phyloP scores from a whole-genome alignment of 2,888 invertebrate genomes.

The Apotomis capreana region DNA sequence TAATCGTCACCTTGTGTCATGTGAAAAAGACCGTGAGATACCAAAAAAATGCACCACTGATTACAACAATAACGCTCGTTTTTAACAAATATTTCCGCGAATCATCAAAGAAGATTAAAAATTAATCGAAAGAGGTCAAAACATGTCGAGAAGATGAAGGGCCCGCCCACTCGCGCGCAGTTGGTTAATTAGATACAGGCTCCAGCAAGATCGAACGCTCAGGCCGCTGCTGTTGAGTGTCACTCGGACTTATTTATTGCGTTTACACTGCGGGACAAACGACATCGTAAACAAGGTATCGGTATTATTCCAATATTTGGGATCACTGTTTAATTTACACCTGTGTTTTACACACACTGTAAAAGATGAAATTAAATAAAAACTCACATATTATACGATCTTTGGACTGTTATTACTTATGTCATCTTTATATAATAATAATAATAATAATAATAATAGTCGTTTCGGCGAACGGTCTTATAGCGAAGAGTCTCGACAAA shows the following conservation, averaged over 20 bases:
- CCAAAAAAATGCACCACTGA: background rate
- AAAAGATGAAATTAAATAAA: too few relatives aligned
- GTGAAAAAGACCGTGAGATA: background rate
- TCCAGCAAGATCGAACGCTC: constrained; percentile 42
- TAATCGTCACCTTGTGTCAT: background rate
- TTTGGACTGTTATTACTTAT: too few relatives aligned
- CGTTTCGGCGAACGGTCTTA: too few relatives aligned
- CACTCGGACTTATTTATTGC: constrained; percentile 53
- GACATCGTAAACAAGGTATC: constrained; percentile 1
- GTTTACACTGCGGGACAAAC: constrained; percentile 45
- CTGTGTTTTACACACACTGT: too few relatives aligned
- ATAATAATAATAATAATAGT: too few relatives aligned
- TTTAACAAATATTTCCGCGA: constrained; percentile 17
- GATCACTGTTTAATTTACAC: too few relatives aligned
- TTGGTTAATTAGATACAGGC: constrained; percentile 35
- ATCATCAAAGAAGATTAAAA: constrained; percentile 18
- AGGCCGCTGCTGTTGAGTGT: constrained; percentile 52
- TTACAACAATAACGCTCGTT: background rate
- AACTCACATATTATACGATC: too few relatives aligned
- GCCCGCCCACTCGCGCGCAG: constrained; percentile 47
- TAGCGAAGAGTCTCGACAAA: too few relatives aligned
- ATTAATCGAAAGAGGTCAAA: constrained; percentile 39
- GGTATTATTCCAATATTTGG: too few relatives aligned
- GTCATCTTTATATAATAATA: too few relatives aligned
- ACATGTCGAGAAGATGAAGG: constrained; percentile 41